Percentiles rank a stretch among this genome's conserved stretches.
phyloP scores from a whole-genome alignment of 2,797 vertebrate genomes.

The Semotilus atromaculatus region DNA sequence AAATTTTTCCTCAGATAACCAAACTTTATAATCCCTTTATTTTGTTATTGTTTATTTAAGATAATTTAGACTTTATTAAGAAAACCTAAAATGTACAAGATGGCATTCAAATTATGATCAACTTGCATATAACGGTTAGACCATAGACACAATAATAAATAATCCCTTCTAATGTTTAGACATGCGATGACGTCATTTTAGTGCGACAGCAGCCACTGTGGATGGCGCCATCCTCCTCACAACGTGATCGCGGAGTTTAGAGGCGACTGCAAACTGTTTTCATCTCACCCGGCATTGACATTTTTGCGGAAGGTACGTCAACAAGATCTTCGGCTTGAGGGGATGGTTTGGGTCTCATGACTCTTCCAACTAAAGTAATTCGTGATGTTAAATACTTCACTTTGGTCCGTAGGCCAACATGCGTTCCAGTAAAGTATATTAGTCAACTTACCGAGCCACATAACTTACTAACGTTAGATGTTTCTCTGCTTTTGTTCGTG shows the following conservation, averaged over 20 bases:
- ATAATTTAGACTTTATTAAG: background rate
- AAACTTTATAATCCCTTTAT: background rate
- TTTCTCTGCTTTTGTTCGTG: background rate
- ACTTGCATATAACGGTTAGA: too few species aligned
- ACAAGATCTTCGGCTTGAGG: background rate
- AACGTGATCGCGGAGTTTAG: constrained; percentile 48
- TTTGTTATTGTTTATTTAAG: background rate
- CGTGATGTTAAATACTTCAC: background rate
- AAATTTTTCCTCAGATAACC: background rate
- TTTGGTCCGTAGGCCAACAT: constrained; percentile 26
- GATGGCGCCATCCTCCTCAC: constrained; percentile 59
- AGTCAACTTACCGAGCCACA: constrained; percentile 2
- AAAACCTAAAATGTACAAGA: background rate
- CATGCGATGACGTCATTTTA: constrained; percentile 26
- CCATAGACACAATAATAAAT: background rate
- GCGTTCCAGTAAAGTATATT: constrained; percentile 1
- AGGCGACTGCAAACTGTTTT: constrained; percentile 41
- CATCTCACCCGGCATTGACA: constrained; percentile 15
- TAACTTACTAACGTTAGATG: too few species aligned
- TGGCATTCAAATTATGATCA: background rate
- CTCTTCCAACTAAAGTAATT: background rate
- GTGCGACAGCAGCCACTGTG: constrained; percentile 41
- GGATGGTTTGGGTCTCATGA: background rate
- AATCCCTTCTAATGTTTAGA: background rate
- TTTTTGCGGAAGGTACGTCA: constrained; percentile 44